Conservation (phyloP, 2,888 invertebrate species). For the Thereva unica region DNA sequence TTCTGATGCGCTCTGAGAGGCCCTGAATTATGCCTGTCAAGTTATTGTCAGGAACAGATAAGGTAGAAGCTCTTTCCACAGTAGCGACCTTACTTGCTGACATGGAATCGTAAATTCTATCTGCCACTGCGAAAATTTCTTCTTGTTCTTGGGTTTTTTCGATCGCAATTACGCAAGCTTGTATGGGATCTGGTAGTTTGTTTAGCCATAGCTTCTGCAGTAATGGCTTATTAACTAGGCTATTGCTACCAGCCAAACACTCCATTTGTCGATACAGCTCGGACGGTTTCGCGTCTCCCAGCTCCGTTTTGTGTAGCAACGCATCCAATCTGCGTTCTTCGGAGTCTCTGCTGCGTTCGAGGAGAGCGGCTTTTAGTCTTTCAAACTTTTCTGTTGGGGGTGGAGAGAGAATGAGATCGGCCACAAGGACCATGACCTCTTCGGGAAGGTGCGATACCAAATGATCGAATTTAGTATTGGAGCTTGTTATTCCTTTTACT, state of each 20-base stretch:
- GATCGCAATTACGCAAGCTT: not conserved
- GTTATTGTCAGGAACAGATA: too few species aligned
- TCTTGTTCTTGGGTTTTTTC: not conserved
- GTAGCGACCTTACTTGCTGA: not conserved
- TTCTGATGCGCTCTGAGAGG: too few species aligned
- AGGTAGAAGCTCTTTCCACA: too few species aligned
- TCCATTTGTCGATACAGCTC: not conserved
- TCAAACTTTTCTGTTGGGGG: too few species aligned
- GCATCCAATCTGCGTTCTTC: too few species aligned
- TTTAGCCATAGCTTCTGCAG: not conserved
- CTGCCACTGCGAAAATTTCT: conserved; percentile 12
- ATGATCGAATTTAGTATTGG: conserved; percentile 4
- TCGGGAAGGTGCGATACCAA: not conserved
- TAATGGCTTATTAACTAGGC: not conserved
- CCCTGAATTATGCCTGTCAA: too few species aligned
- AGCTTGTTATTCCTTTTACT: conserved; percentile 2
- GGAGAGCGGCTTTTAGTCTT: too few species aligned
- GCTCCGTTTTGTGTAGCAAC: too few species aligned
- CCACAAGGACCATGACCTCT: not conserved
- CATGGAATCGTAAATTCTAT: conserved; percentile 16
- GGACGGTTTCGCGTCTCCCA: not conserved
- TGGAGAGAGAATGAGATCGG: too few species aligned
- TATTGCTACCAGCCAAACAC: not conserved
- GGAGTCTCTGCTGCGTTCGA: too few species aligned
- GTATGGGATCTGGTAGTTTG: not conserved